Percentiles rank a stretch among this genome's conserved stretches.
Conservation (phyloP, 1,140 invertebrate species). For the Orius insidiosus region DNA sequence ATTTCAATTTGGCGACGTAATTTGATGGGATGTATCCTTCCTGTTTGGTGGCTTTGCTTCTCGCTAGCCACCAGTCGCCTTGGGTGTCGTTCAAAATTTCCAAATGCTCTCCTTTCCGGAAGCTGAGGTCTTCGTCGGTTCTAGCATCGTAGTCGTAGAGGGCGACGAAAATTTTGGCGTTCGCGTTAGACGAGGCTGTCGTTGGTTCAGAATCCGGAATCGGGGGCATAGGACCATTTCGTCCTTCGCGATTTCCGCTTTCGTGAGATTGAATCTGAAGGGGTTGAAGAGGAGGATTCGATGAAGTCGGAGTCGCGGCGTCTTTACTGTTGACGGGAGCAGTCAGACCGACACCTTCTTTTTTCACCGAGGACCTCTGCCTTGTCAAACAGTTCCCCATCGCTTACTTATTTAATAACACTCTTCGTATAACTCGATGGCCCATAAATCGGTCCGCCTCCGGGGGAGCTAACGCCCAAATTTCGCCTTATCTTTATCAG, state of each 20-base stretch:
- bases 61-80: constrained; percentile 98
- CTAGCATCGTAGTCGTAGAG: constrained; percentile 97
- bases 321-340: constrained; percentile 18
- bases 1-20: constrained; percentile 97
- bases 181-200: constrained; percentile 15
- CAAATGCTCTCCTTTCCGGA: constrained; percentile 94
- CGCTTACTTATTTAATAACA: too few species aligned
- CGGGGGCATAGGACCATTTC: constrained; percentile 22
- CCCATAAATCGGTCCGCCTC: too few species aligned
- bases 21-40: constrained; percentile 99
- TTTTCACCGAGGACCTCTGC: constrained; percentile 20
- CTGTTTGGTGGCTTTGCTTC: constrained; percentile 81
- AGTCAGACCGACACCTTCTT: constrained; percentile 18
- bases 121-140: constrained; percentile 95
- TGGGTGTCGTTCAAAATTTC: constrained; percentile 97
- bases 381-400: constrained; percentile 24
- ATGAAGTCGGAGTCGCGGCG: constrained; percentile 14
- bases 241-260: constrained; percentile 15
- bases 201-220: constrained; percentile 20
- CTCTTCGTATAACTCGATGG: too few species aligned
- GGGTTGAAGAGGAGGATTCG: constrained; percentile 18
- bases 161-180: constrained; percentile 80
- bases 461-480: too few species aligned
- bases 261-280: constrained; percentile 14
- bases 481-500: too few species aligned